Evolutionary conservation across 2,888 invertebrate genomes (phyloP).

Genomic region (Drosophila putrida): DNA sequence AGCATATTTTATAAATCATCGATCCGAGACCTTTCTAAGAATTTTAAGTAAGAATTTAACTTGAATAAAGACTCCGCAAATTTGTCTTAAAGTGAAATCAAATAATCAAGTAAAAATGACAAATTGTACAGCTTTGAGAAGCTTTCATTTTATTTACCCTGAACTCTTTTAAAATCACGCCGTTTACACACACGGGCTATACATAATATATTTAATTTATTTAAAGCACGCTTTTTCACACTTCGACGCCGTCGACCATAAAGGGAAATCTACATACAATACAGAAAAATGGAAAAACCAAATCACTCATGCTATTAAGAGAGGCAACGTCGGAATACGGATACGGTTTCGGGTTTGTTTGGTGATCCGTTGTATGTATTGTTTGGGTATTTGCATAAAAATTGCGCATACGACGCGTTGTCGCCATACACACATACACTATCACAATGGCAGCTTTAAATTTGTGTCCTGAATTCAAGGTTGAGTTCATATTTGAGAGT

Average conservation of each 20-base stretch:
- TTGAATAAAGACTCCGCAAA: not conserved
- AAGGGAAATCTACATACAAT: constrained; percentile 26
- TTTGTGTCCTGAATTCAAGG: constrained; percentile 40
- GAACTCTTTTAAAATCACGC: constrained; percentile 34
- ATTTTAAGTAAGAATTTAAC: not conserved
- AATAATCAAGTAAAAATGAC: not conserved
- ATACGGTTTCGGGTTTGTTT: constrained; percentile 55
- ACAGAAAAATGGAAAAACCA: constrained; percentile 11
- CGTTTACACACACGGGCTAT: constrained; percentile 30
- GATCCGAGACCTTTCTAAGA: not conserved
- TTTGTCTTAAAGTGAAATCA: not conserved
- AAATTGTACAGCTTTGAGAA: constrained; percentile 10
- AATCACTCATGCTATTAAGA: constrained; percentile 42
- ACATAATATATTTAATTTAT: constrained; percentile 69
- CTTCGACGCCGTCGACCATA: constrained; percentile 49
- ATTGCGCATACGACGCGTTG: constrained; percentile 66
- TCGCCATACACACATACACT: constrained; percentile 1
- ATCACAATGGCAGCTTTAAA: constrained; percentile 38
- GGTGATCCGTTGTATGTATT: constrained; percentile 61
- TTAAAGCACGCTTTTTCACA: constrained; percentile 74
- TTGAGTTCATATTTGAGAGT: constrained; percentile 35
- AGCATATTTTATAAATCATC: not conserved
- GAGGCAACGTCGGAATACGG: constrained; percentile 49
- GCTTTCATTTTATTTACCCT: constrained; percentile 22
- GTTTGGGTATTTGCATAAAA: constrained; percentile 76